These are phyloP conservation scores for Cephus rjabovi DNA, from an alignment of 2,888 invertebrate genomes.

Conservation along the genomic window DNA sequence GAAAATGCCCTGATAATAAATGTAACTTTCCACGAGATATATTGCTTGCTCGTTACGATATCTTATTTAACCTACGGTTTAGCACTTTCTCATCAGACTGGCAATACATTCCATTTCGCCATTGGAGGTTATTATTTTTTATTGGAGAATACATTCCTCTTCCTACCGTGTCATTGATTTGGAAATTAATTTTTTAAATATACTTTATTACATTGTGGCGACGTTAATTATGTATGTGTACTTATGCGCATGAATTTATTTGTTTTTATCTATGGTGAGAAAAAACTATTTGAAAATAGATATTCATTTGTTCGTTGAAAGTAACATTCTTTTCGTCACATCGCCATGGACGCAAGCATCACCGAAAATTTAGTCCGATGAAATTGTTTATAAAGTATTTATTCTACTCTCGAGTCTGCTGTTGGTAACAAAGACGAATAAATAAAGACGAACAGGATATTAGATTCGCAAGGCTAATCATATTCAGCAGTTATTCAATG, in stretches of 20 bases:
- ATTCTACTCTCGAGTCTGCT: neutral
- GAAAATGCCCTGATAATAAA: neutral
- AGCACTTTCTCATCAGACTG: neutral
- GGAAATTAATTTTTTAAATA: neutral
- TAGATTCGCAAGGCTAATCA: neutral
- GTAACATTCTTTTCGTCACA: neutral
- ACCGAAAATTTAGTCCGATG: neutral
- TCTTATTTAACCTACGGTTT: neutral
- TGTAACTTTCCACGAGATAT: neutral
- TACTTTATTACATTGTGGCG: neutral
- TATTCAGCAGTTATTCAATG: neutral
- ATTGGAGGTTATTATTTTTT: neutral
- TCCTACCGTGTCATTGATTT: neutral
- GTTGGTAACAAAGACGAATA: neutral
- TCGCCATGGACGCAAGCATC: neutral
- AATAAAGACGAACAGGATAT: neutral
- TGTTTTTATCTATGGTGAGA: neutral
- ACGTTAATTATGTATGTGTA: neutral
- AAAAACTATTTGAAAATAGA: neutral
- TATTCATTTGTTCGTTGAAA: neutral
- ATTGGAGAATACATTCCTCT: neutral
- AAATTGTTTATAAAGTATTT: neutral
- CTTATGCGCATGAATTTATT: neutral
- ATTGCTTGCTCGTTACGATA: neutral
- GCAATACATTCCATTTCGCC: neutral